phyloP scores from a whole-genome alignment of 2,113 vertebrate genomes.

The Elaphurus davidianus region DNA sequence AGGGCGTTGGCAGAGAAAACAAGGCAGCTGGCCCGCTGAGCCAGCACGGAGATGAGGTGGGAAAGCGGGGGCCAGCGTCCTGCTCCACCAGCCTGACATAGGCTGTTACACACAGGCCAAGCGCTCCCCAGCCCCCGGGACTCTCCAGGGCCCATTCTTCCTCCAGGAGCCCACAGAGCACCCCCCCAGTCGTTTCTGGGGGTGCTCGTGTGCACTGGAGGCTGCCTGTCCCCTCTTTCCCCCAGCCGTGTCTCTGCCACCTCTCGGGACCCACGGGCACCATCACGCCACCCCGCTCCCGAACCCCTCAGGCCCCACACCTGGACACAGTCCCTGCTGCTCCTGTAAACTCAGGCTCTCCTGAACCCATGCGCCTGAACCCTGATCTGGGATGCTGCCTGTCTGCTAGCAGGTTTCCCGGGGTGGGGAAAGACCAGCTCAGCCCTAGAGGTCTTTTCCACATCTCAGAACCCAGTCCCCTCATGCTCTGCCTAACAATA shows the following conservation, averaged over 20 bases:
- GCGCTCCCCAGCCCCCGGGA: accelerated
- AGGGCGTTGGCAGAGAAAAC: not conserved
- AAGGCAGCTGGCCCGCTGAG: not conserved
- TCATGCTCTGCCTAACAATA: not conserved
- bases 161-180: not conserved
- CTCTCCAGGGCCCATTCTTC: accelerated
- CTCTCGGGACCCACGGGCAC: not conserved
- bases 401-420: not conserved
- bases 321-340: not conserved
- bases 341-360: not conserved
- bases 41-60: not conserved
- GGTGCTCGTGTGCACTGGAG: accelerated
- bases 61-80: accelerated
- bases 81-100: not conserved
- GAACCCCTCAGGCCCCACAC: not conserved
- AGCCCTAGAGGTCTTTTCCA: not conserved
- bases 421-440: not conserved
- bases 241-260: not conserved
- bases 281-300: not conserved
- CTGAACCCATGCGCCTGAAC: not conserved
- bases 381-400: no score
- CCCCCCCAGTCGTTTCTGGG: not conserved
- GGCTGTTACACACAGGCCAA: not conserved
- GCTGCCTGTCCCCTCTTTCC: not conserved
- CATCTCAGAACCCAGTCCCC: not conserved